These are phyloP conservation scores for Gymnarchus niloticus DNA, from an alignment of 2,113 vertebrate species.

Conservation along the genomic window DNA sequence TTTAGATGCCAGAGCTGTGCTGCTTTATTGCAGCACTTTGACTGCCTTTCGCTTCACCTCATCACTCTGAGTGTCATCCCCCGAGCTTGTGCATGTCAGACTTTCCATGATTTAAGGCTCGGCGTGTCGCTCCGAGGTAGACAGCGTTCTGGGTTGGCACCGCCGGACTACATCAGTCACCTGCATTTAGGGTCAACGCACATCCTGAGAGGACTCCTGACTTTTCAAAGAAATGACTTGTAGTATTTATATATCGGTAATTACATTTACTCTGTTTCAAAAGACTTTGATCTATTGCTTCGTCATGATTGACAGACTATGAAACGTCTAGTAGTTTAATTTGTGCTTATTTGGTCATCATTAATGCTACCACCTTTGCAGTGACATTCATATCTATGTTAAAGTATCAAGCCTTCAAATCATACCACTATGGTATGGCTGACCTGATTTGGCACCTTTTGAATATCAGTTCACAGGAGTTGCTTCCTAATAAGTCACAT, in stretches of 20 bases:
- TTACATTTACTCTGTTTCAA: background rate
- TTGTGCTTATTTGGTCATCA: background rate
- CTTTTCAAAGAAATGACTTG: too few relatives aligned
- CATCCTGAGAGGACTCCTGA: too few relatives aligned
- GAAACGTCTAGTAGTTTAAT: background rate
- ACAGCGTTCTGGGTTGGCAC: background rate
- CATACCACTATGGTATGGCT: background rate
- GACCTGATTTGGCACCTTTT: background rate
- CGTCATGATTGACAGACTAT: background rate
- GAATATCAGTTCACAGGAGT: background rate
- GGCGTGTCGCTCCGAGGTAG: background rate
- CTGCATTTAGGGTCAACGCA: too few relatives aligned
- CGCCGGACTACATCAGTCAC: background rate
- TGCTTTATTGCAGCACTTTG: background rate
- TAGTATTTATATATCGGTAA: background rate
- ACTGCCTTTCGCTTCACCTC: background rate
- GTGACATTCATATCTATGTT: background rate
- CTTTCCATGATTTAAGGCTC: background rate
- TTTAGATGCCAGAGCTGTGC: background rate
- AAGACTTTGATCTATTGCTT: too few relatives aligned
- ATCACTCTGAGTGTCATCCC: background rate
- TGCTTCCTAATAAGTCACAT: background rate
- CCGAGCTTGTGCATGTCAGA: background rate
- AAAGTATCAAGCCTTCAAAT: background rate
- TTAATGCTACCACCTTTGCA: background rate